Evolutionary conservation across 2,888 invertebrate genomes (phyloP).

Genomic region (Autographa pulchrina): DNA sequence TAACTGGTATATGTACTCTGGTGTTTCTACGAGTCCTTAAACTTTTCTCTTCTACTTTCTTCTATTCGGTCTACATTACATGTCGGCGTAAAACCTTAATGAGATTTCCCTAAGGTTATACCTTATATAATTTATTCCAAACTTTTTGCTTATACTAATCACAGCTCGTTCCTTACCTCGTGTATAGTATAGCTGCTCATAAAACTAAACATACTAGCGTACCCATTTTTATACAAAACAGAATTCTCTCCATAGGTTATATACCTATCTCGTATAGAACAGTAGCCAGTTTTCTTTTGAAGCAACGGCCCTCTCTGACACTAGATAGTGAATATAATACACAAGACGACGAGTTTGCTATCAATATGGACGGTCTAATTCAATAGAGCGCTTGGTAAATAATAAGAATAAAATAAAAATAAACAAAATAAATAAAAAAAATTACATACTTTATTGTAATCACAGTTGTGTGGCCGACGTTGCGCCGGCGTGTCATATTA

Average conservation of each 20-base stretch:
- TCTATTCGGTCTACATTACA: conserved; percentile 13
- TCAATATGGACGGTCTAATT: conserved; percentile 33
- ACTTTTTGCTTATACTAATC: conserved; percentile 56
- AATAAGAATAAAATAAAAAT: conserved; percentile 65
- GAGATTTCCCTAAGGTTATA: conserved; percentile 32
- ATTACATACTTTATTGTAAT: conserved; percentile 84
- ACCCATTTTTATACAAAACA: conserved; percentile 18
- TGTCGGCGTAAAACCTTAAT: conserved; percentile 16
- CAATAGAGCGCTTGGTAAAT: conserved; percentile 45
- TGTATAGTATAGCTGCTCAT: conserved; percentile 37
- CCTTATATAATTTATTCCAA: conserved; percentile 43
- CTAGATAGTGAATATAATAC: conserved; percentile 22
- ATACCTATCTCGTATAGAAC: conserved; percentile 38
- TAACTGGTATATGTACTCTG: conserved; percentile 6
- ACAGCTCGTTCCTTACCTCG: conserved; percentile 57
- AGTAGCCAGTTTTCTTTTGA: conserved; percentile 24
- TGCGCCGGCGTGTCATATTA: conserved; percentile 60
- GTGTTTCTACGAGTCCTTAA: conserved; percentile 3
- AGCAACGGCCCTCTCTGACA: conserved; percentile 27
- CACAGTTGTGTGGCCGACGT: conserved; percentile 78
- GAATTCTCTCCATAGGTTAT: conserved; percentile 24
- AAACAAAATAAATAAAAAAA: conserved; percentile 72
- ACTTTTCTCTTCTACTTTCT: conserved; percentile 6
- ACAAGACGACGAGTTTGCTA: conserved; percentile 6
- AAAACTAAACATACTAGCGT: conserved; percentile 17